Evolutionary conservation across 2,113 vertebrate species (phyloP).

Genomic region (Dipodomys merriami): DNA sequence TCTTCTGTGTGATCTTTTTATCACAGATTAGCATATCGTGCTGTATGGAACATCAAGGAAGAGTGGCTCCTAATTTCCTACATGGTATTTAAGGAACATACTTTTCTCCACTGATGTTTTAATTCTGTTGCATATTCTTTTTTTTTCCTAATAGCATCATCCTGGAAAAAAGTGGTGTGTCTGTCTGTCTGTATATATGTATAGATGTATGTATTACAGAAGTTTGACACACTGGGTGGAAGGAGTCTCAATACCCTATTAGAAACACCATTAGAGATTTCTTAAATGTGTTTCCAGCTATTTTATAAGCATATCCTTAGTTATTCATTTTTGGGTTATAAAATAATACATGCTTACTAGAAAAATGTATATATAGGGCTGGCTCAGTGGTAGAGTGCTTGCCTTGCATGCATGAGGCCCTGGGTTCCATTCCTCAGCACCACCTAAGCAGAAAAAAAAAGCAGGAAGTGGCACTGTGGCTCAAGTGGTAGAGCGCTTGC

Average conservation of each 20-base stretch:
- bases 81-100: neutral
- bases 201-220: neutral
- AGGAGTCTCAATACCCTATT: neutral
- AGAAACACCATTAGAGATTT: conserved; percentile 2
- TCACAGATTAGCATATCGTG: neutral
- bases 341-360: neutral
- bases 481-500: no score
- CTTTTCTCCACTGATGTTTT: neutral
- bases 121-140: neutral
- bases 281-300: neutral
- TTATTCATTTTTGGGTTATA: conserved; percentile 34
- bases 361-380: neutral
- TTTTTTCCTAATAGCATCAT: neutral
- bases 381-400: no score
- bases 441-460: no score
- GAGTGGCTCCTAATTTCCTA: neutral
- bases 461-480: no score
- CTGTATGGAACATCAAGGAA: neutral
- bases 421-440: no score
- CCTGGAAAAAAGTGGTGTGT: neutral
- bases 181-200: neutral
- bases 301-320: neutral
- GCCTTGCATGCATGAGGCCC: no score
- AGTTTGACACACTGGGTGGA: neutral
- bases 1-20: neutral